These are phyloP conservation scores for Eulemur albifrons DNA, from an alignment of 2,797 vertebrate genomes.

Conservation along the genomic window DNA sequence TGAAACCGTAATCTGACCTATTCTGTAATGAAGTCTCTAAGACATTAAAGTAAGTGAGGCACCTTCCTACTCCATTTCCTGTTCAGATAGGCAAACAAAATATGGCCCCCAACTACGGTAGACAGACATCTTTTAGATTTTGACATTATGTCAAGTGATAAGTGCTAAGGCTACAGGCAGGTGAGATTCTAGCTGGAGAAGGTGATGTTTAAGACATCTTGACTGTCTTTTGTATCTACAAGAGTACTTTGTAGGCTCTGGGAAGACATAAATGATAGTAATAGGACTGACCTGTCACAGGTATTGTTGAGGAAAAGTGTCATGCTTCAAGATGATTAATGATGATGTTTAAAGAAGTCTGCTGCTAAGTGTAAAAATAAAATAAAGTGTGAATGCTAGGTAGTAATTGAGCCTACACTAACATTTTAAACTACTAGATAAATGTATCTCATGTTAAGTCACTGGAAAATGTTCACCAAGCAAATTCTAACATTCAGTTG, in stretches of 20 bases:
- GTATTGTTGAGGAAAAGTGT: not conserved
- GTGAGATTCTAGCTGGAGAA: not conserved
- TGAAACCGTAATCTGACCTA: not conserved
- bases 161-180: not conserved
- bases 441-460: conserved; percentile 9
- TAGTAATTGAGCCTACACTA: conserved; percentile 21
- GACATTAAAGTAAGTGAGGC: not conserved
- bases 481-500: conserved; percentile 8
- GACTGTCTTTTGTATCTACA: not conserved
- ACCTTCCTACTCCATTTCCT: not conserved
- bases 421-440: conserved; percentile 49
- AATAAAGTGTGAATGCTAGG: conserved; percentile 11
- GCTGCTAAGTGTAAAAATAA: conserved; percentile 52
- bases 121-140: not conserved
- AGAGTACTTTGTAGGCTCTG: not conserved
- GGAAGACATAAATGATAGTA: not conserved
- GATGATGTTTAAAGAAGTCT: not conserved
- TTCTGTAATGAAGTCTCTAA: not conserved
- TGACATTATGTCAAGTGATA: not conserved
- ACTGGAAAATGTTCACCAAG: conserved; percentile 19
- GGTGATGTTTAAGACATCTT: not conserved
- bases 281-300: not conserved
- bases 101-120: not conserved
- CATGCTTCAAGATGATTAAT: conserved; percentile 23
- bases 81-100: not conserved